These are phyloP conservation scores for Apostichopus parvimensis DNA, from an alignment of 35 echinoderm and acorn worm species.

Conservation along the genomic window DNA sequence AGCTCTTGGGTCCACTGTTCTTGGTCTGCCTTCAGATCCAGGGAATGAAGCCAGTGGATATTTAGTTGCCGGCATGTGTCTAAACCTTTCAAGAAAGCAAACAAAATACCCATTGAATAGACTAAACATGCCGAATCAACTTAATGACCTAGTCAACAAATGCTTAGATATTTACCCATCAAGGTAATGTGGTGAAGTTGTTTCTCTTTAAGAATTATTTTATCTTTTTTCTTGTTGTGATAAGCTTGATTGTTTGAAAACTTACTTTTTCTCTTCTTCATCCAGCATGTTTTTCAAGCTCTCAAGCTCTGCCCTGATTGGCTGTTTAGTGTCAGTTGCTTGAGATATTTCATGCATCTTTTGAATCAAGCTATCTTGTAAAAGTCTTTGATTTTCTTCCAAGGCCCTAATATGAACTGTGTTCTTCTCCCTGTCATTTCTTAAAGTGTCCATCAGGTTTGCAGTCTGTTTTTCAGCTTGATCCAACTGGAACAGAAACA, in stretches of 20 bases:
- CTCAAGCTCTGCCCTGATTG: conserved; percentile 89
- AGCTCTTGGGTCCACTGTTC: neutral
- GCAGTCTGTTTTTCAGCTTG: too few relatives aligned
- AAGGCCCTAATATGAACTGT: conserved; percentile 61
- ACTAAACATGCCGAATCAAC: too few relatives aligned
- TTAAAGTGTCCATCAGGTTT: too few relatives aligned
- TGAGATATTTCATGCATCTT: conserved; percentile 86
- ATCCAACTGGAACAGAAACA: too few relatives aligned
- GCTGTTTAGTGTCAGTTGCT: conserved; percentile 85
- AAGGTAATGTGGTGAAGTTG: too few relatives aligned
- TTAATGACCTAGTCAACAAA: too few relatives aligned
- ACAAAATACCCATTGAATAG: neutral
- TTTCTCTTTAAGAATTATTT: too few relatives aligned
- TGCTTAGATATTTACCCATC: too few relatives aligned
- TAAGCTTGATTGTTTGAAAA: too few relatives aligned
- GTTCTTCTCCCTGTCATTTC: too few relatives aligned
- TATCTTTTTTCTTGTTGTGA: too few relatives aligned
- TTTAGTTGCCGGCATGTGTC: neutral
- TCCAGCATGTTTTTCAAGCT: conserved; percentile 79
- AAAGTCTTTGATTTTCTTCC: conserved; percentile 82
- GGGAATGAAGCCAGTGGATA: neutral
- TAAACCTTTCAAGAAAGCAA: neutral
- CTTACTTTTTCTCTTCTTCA: conserved; percentile 97
- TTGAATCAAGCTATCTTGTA: conserved; percentile 88
- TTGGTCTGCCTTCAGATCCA: neutral